Conservation (phyloP, 2,113 vertebrate species). For the Solea solea region DNA sequence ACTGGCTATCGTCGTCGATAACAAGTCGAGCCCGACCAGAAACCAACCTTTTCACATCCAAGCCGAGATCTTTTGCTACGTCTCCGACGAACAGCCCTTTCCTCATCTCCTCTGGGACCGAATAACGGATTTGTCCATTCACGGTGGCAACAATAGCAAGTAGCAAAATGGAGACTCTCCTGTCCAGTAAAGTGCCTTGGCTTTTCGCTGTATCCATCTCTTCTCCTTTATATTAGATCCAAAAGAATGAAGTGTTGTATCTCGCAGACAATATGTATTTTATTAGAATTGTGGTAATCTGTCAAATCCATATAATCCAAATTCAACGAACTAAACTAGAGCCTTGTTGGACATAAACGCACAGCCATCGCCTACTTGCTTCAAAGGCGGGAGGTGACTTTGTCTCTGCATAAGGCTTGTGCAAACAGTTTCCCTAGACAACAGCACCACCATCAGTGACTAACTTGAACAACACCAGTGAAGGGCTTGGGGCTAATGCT, state of each 20-base stretch:
- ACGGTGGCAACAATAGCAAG: constrained; percentile 41
- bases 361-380: background rate
- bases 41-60: constrained; percentile 78
- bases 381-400: constrained; percentile 18
- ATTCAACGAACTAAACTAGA: background rate
- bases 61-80: constrained; percentile 80
- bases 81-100: constrained; percentile 81
- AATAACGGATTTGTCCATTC: constrained; percentile 78
- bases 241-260: background rate
- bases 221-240: background rate
- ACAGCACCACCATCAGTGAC: constrained; percentile 76
- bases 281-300: background rate
- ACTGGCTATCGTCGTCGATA: constrained; percentile 71
- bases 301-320: constrained; percentile 15
- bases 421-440: constrained; percentile 57
- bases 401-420: background rate
- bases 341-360: background rate
- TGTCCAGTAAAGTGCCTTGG: constrained; percentile 18
- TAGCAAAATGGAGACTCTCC: constrained; percentile 79
- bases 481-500: background rate
- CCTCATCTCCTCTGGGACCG: constrained; percentile 83
- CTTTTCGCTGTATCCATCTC: constrained; percentile 34
- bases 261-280: background rate
- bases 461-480: constrained; percentile 23
- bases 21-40: constrained; percentile 79